These are phyloP conservation scores for Hypotaenidia okinawae DNA, from an alignment of 2,797 vertebrate genomes.

Conservation along the genomic window DNA sequence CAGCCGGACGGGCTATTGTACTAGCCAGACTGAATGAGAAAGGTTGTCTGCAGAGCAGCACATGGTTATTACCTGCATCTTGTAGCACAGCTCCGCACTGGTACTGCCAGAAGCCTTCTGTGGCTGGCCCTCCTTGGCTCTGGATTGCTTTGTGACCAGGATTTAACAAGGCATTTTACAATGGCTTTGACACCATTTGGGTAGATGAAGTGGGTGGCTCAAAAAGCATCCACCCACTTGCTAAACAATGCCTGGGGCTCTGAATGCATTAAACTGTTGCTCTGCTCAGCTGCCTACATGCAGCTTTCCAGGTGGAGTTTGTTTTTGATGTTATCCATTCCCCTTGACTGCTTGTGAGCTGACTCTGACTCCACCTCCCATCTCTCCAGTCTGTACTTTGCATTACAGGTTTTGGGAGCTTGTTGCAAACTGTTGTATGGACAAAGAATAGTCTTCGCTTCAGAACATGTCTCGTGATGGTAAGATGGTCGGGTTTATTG, in stretches of 20 bases:
- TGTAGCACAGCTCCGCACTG: neutral
- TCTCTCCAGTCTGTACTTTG: neutral
- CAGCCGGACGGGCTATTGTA: neutral
- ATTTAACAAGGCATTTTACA: slow-evolving; percentile 53
- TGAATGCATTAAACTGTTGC: slow-evolving; percentile 10
- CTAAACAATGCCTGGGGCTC: slow-evolving; percentile 44
- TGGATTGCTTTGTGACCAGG: slow-evolving; percentile 24
- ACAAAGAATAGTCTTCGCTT: neutral
- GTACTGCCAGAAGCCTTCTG: neutral
- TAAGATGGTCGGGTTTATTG: neutral
- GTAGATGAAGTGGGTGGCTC: slow-evolving; percentile 48
- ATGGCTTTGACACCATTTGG: slow-evolving; percentile 61
- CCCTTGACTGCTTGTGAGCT: neutral
- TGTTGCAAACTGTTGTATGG: neutral
- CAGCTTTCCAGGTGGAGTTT: slow-evolving; percentile 60
- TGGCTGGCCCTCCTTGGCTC: neutral
- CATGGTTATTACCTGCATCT: neutral
- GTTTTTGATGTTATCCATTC: slow-evolving; percentile 28
- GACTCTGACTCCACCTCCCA: neutral
- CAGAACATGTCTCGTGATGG: neutral
- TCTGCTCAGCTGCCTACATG: slow-evolving; percentile 24
- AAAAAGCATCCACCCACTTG: slow-evolving; percentile 59
- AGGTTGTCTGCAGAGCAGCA: neutral
- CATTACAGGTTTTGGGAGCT: neutral
- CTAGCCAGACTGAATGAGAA: neutral